A percentile compares a stretch with the other conserved stretches of the same genome.
phyloP scores from a whole-genome alignment of 1,140 invertebrate species.

The Steinernema feltiae region DNA sequence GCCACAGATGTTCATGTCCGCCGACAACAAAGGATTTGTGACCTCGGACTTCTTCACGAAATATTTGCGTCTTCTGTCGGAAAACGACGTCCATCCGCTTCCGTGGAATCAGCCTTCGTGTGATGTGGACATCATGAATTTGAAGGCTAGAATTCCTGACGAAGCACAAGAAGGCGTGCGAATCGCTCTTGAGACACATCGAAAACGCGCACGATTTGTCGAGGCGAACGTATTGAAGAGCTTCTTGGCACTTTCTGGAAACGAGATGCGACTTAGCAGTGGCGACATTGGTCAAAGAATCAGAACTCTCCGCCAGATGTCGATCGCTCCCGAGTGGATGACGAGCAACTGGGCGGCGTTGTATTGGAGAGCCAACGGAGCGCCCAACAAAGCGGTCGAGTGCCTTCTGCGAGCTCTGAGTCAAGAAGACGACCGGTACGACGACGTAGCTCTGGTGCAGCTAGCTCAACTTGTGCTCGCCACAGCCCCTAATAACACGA shows the following conservation, averaged over 20 bases:
- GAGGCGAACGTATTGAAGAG: conserved; percentile 60
- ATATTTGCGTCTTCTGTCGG: conserved; percentile 65
- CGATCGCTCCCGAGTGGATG: conserved; percentile 67
- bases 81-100: conserved; percentile 66
- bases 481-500: background rate
- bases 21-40: conserved; percentile 72
- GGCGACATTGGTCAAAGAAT: conserved; percentile 73
- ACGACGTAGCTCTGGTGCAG: conserved; percentile 1
- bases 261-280: conserved; percentile 60
- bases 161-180: background rate
- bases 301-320: conserved; percentile 68
- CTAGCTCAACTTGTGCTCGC: background rate
- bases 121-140: conserved; percentile 51
- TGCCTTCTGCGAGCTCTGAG: conserved; percentile 65
- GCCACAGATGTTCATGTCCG: conserved; percentile 66
- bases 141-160: background rate
- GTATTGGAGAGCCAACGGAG: conserved; percentile 67
- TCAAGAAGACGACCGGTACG: background rate
- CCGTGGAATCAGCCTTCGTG: conserved; percentile 73
- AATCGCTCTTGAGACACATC: conserved; percentile 20
- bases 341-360: conserved; percentile 66
- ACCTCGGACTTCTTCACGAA: conserved; percentile 61
- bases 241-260: conserved; percentile 64
- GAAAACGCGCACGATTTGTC: conserved; percentile 57
- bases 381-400: conserved; percentile 65